Conservation (phyloP, 2,888 invertebrate genomes). For the Fragum sueziense region DNA sequence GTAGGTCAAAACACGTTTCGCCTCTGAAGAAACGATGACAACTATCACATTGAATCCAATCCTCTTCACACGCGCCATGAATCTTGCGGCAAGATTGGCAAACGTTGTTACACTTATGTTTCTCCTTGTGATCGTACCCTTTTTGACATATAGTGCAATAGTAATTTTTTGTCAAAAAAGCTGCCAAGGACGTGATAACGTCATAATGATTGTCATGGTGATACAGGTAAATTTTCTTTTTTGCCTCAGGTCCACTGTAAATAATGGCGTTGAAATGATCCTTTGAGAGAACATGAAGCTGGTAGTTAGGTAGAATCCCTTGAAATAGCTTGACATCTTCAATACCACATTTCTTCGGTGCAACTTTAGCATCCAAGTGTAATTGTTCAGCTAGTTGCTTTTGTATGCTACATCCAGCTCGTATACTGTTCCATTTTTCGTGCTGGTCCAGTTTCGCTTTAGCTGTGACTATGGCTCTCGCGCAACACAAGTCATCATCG, state of each 20-base stretch:
- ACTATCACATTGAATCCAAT: constrained; percentile 19
- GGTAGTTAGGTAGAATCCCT: constrained; percentile 27
- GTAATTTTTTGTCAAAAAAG: constrained; percentile 38
- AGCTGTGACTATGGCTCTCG: constrained; percentile 48
- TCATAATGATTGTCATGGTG: constrained; percentile 50
- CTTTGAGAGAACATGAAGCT: constrained; percentile 42
- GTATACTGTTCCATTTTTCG: constrained; percentile 29
- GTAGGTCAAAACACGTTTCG: constrained; percentile 29
- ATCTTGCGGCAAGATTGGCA: constrained; percentile 12
- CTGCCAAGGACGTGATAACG: constrained; percentile 52
- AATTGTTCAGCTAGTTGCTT: constrained; percentile 27
- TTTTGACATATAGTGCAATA: constrained; percentile 34
- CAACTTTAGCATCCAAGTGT: constrained; percentile 33
- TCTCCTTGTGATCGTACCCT: constrained; percentile 31
- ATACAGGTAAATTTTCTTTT: constrained; percentile 40
- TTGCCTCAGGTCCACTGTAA: constrained; percentile 37
- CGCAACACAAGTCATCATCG: constrained; percentile 46
- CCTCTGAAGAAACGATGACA: constrained; percentile 27
- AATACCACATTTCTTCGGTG: constrained; percentile 37
- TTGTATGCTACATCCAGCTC: constrained; percentile 32
- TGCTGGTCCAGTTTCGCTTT: constrained; percentile 41
- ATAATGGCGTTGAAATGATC: constrained; percentile 49
- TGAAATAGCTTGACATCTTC: constrained; percentile 49
- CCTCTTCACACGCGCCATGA: neutral
- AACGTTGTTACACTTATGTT: constrained; percentile 22